Base-by-base conservation (phyloP, 1,140 invertebrate genomes). In the Dendroctonus valens region DNA sequence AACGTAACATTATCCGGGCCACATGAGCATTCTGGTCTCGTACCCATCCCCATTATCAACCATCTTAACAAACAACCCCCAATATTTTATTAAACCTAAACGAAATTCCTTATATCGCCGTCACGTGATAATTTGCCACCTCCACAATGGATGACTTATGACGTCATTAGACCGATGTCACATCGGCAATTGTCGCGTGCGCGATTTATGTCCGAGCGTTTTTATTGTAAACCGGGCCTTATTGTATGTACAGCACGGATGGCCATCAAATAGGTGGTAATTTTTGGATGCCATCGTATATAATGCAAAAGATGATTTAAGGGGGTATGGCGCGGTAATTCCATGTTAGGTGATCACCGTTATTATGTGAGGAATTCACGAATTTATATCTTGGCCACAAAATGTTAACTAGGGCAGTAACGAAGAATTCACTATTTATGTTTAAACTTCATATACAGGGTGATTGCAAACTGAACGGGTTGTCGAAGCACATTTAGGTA, bases 111-210 rank as follows among this genome's bases (percentile, higher is more conserved):
- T 59, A 59, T 65, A 65, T 52, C 46, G 46, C 15, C 57, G 55
- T 65, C 64, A 65, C 64, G 64, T 65, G 64, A 65, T 58, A 67
- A 67, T 67, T 61, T 67, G 65, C 65, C 52, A 15, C 65, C 14
- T 59, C 51, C 26, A 67, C 65, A 67, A 67, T 67, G 44, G 65
- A 67, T 67, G 59, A 67, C 52, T 58, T 52, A 67, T 59, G 58
- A 61, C 58, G 58, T 67, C 65, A 57, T 67, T 67, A 67, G 59
- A 62, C 58, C 65, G 65, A 60, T 46, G 65, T 67, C 65, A 67
- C 65, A 67, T 62, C 51, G 65, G 65, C 65, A 62, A 67, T 67
- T 67, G 65, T 67, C 65, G 51, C 58, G 40, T 5, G 11, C 50
- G 57, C 42, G 64, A 65, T 65, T 65, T 65, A 65, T 58, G 57